A percentile compares a stretch with the other conserved stretches of the same genome.
These are phyloP conservation scores for Drosophila antonietae DNA, from an alignment of 2,888 invertebrate species.

Conservation along the genomic window DNA sequence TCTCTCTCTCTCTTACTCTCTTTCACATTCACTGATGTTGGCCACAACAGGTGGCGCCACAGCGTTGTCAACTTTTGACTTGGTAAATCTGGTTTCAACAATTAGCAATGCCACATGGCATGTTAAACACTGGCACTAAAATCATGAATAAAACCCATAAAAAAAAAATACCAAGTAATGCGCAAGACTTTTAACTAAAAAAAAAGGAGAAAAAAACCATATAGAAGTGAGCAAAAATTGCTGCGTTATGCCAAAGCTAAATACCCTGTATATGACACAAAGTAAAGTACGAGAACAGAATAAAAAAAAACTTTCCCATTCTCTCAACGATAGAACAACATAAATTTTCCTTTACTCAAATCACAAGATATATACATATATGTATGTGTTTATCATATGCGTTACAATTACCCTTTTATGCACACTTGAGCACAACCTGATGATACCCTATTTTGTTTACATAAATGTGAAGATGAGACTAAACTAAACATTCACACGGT, in stretches of 20 bases:
- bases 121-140: background rate
- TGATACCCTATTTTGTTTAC: constrained; percentile 2
- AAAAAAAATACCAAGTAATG: background rate
- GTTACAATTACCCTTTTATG: background rate
- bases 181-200: background rate
- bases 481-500: constrained; percentile 75
- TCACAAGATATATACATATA: background rate
- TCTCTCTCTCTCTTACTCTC: background rate
- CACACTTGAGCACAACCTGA: background rate
- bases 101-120: constrained; percentile 15
- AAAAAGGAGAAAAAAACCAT: background rate
- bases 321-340: background rate
- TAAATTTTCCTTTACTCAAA: background rate
- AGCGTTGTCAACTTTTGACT: background rate
- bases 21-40: background rate
- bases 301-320: background rate
- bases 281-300: background rate
- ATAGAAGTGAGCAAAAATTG: background rate
- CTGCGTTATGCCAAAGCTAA: too few species aligned
- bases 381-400: background rate
- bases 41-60: constrained; percentile 47
- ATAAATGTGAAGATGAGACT: constrained; percentile 19
- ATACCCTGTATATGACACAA: background rate
- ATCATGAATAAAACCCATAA: constrained; percentile 4
- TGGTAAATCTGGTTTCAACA: constrained; percentile 7